Evolutionary conservation across 2,888 invertebrate species (phyloP), one percentile per base, ranked within the genome.

Genomic region (Galeruca laticollis): DNA sequence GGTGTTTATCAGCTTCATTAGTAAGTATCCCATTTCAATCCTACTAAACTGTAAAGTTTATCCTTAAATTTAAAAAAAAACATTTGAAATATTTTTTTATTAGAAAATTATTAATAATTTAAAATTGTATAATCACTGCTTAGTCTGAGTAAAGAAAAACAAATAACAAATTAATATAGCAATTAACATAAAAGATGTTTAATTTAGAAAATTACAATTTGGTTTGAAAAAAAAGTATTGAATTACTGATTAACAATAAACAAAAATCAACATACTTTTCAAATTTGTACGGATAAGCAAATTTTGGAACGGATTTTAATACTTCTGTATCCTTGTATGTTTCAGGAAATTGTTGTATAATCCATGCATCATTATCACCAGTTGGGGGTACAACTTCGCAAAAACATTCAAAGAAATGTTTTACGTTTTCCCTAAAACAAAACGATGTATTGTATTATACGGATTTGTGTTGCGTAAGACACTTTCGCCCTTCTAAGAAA

Each of bases 221-320:
- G 18, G n/a, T 47, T 47, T n/a, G 8, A 47, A 47, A 47, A 9
- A 9, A 2, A 43, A 15, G 9, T 9, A 47, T 15, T 15, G 18
- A 40, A 6, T n/a, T n/a, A 57, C 18, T 21, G 20, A 51, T 51
- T n/a, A 51, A 51, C 1, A 51, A 51, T 51, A 51, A 59, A 68
- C 56, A 40, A 26, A 10, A 61, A 21, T 18, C 26, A 60, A 73
- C 75, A 68, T 74, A 94, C 94, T 92, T 92, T 84, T 91, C 90
- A 83, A 93, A 89, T 82, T 91, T 90, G 84, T 93, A 94, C 15
- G 94, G 97, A 88, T 94, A 97, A 78, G 95, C 94, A 88, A 97
- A 97, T 86, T 95, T 94, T 54, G 96, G 95, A 80, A 97, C 92
- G 81, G 93, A 92, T 84, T 92, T 93, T 69, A 97, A 88, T 76